phyloP scores from a whole-genome alignment of 37 sponge, comb jelly and placozoan species.

The Bolinopsis microptera region DNA sequence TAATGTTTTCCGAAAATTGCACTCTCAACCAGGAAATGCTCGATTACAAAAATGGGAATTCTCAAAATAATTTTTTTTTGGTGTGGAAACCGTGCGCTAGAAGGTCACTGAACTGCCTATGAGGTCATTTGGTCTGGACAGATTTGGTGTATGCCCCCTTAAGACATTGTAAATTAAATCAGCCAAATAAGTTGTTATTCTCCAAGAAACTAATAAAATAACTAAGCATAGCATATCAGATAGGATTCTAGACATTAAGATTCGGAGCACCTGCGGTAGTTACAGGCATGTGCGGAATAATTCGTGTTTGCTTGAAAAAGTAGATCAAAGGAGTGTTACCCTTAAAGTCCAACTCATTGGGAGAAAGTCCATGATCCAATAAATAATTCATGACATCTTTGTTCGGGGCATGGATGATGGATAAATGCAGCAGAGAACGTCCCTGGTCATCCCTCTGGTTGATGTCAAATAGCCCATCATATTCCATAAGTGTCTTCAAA shows the following conservation, averaged over 20 bases:
- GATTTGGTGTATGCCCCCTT: too few species aligned
- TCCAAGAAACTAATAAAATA: too few species aligned
- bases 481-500: background rate
- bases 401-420: conserved; percentile 23
- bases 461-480: conserved; percentile 20
- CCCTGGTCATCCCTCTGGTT: conserved; percentile 7
- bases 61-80: too few species aligned
- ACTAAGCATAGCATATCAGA: too few species aligned
- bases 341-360: background rate
- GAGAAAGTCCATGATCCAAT: conserved; percentile 16
- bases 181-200: too few species aligned
- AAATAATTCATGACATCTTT: background rate
- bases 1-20: too few species aligned
- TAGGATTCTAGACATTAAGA: background rate
- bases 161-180: too few species aligned
- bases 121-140: too few species aligned
- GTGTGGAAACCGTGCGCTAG: too few species aligned
- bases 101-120: too few species aligned
- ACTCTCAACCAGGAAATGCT: too few species aligned
- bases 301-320: conserved; percentile 40
- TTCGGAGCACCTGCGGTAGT: background rate
- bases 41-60: too few species aligned
- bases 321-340: conserved; percentile 58
- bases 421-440: background rate
- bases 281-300: background rate